phyloP scores from a whole-genome alignment of 1,140 invertebrate genomes.

The Ostrea denselamellosa region DNA sequence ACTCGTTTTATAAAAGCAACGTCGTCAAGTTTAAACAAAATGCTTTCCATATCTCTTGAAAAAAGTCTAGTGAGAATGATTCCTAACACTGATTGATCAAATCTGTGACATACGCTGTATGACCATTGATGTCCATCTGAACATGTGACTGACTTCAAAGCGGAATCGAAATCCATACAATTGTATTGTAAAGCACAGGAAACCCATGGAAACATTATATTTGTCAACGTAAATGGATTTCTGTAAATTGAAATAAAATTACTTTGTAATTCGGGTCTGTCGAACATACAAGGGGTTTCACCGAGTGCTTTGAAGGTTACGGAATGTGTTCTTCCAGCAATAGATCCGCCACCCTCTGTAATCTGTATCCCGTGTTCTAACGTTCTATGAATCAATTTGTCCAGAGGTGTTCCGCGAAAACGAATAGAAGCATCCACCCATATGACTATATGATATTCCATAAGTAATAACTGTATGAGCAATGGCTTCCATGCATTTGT shows the following conservation, averaged over 20 bases:
- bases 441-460: not conserved
- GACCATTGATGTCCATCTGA: not conserved
- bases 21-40: not conserved
- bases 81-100: conserved; percentile 46
- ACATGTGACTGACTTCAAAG: not conserved
- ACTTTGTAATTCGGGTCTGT: conserved; percentile 45
- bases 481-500: conserved; percentile 3
- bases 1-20: not conserved
- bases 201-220: conserved; percentile 43
- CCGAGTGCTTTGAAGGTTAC: conserved; percentile 34
- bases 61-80: conserved; percentile 46
- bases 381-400: not conserved
- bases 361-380: not conserved
- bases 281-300: conserved; percentile 39
- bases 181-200: conserved; percentile 31
- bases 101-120: conserved; percentile 42
- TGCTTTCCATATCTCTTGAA: conserved; percentile 16
- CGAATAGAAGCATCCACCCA: not conserved
- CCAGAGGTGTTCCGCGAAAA: conserved; percentile 2
- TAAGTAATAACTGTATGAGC: not conserved
- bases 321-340: not conserved
- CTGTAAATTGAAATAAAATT: not conserved
- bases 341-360: not conserved
- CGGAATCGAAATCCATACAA: conserved; percentile 37
- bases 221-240: not conserved